Percentiles rank a stretch among this genome's conserved stretches.
Conservation (phyloP, 2,113 vertebrate genomes). For the Tragelaphus imberbis region DNA sequence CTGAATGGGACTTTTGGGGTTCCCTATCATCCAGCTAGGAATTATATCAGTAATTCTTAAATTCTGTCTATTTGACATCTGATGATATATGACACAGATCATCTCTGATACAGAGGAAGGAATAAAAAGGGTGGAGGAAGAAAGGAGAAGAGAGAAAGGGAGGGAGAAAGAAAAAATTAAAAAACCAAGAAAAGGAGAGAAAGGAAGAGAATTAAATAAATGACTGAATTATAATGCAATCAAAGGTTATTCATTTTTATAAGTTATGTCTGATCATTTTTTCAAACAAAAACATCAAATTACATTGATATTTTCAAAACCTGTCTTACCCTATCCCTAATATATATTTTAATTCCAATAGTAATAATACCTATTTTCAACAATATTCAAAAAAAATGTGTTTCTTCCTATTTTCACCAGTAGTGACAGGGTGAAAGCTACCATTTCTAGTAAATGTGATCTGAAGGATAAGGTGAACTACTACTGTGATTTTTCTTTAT, state of each 20-base stretch:
- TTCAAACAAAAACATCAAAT: neutral
- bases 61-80: neutral
- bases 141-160: neutral
- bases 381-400: neutral
- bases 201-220: neutral
- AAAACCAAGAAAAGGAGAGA: rapidly evolving
- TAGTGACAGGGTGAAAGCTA: neutral
- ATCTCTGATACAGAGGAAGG: neutral
- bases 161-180: neutral
- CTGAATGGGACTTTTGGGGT: neutral
- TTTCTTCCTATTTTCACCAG: neutral
- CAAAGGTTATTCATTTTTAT: neutral
- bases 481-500: neutral
- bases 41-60: neutral
- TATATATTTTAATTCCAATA: neutral
- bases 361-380: neutral
- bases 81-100: neutral
- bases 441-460: neutral
- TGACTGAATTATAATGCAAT: neutral
- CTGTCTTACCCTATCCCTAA: neutral
- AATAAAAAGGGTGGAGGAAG: neutral
- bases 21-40: neutral
- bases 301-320: constrained; percentile 22
- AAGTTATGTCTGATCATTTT: neutral
- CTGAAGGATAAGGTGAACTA: neutral